These are phyloP conservation scores for Varanus salvator DNA, from an alignment of 2,113 vertebrate species.

Conservation along the genomic window DNA sequence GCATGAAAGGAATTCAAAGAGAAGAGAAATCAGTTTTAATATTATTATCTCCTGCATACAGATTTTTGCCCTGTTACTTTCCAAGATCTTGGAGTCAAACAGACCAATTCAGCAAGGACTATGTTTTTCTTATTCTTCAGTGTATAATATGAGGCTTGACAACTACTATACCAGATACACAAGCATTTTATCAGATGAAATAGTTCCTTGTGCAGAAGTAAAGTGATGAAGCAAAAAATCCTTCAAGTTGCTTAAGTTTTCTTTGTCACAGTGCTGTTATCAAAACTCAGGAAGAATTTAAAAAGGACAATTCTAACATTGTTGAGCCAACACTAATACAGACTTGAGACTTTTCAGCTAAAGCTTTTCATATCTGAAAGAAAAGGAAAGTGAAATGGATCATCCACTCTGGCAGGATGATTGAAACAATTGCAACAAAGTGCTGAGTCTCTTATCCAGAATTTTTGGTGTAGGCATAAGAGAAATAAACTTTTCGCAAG, in stretches of 20 bases:
- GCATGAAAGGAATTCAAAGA: background rate
- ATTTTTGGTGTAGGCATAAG: constrained; percentile 60
- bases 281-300: background rate
- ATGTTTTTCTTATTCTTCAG: background rate
- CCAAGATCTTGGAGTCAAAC: background rate
- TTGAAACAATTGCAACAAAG: constrained; percentile 58
- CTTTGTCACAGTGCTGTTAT: background rate
- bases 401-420: constrained; percentile 33
- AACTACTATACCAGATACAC: background rate
- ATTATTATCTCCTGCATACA: background rate
- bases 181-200: background rate
- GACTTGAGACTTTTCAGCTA: background rate
- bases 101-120: background rate
- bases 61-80: background rate
- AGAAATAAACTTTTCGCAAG: constrained; percentile 70
- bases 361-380: background rate
- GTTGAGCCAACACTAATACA: background rate
- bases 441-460: constrained; percentile 46
- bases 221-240: background rate
- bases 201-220: background rate
- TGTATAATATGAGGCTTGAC: background rate
- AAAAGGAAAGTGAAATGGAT: constrained; percentile 6
- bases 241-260: background rate
- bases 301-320: background rate
- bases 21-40: background rate